These are phyloP conservation scores for Poecilia picta DNA, from an alignment of 2,797 vertebrate genomes.

Conservation along the genomic window DNA sequence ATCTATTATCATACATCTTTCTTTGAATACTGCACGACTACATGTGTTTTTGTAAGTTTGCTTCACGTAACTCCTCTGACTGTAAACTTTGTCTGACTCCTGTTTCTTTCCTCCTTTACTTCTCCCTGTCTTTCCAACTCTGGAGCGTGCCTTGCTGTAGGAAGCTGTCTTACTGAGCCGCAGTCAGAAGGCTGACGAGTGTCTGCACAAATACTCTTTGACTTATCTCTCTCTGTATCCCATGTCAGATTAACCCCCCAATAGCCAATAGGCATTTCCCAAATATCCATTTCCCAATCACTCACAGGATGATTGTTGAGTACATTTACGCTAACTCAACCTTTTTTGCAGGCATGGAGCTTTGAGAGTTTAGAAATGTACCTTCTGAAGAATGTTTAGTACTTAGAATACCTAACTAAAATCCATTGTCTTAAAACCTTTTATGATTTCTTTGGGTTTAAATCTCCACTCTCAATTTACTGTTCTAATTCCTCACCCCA, in stretches of 20 bases:
- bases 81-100: constrained; percentile 39
- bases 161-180: constrained; percentile 63
- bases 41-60: constrained; percentile 35
- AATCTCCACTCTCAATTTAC: constrained; percentile 5
- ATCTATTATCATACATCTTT: not conserved
- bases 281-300: constrained; percentile 11
- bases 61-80: constrained; percentile 45
- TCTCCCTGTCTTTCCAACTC: constrained; percentile 39
- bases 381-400: not conserved
- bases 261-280: not conserved
- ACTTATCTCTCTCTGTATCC: constrained; percentile 50
- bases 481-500: constrained; percentile 28
- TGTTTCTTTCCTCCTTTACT: constrained; percentile 21
- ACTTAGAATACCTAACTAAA: constrained; percentile 1
- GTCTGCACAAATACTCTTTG: constrained; percentile 68
- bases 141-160: constrained; percentile 51
- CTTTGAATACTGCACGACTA: constrained; percentile 9
- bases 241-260: constrained; percentile 28
- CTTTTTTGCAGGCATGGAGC: not conserved
- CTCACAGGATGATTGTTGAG: constrained; percentile 1
- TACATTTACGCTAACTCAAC: not conserved
- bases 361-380: not conserved
- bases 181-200: constrained; percentile 67
- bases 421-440: not conserved
- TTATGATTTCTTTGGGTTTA: constrained; percentile 10